Percentiles rank a stretch among this genome's conserved stretches.
phyloP scores from a whole-genome alignment of 2,113 vertebrate species.

The Oreochromis aureus region DNA sequence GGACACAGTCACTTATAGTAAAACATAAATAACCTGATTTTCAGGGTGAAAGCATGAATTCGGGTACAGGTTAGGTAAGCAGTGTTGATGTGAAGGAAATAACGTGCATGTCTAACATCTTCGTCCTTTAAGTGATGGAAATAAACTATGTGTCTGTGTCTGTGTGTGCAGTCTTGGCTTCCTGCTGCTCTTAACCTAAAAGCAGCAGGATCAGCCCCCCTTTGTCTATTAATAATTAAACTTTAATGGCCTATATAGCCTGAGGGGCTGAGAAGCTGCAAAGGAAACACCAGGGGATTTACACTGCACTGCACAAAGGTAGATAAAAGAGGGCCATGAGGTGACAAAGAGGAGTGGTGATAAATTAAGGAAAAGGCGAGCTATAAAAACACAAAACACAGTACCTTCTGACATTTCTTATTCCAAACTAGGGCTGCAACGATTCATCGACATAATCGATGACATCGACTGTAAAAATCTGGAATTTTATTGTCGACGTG shows the following conservation, averaged over 20 bases:
- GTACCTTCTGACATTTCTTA: background rate
- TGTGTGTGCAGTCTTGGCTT: background rate
- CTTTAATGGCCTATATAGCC: conserved; percentile 35
- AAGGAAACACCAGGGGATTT: background rate
- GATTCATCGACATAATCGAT: background rate
- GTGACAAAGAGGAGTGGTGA: background rate
- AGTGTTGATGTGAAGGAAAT: background rate
- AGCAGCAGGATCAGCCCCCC: conserved; percentile 18
- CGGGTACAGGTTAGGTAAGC: background rate
- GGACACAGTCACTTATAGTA: background rate
- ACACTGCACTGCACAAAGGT: background rate
- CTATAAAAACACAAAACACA: background rate
- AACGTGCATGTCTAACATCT: background rate
- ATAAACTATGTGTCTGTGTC: background rate
- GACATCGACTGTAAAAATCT: background rate
- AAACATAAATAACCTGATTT: background rate
- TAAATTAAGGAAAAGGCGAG: background rate
- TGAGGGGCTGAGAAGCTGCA: background rate
- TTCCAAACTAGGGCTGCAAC: background rate
- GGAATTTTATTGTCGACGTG: background rate
- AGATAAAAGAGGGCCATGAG: background rate
- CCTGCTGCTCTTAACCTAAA: background rate
- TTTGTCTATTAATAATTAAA: conserved; percentile 58
- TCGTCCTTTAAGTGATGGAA: background rate
- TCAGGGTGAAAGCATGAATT: background rate